Conservation (phyloP, 1,140 invertebrate species). For the Paralvinella palmiformis region DNA sequence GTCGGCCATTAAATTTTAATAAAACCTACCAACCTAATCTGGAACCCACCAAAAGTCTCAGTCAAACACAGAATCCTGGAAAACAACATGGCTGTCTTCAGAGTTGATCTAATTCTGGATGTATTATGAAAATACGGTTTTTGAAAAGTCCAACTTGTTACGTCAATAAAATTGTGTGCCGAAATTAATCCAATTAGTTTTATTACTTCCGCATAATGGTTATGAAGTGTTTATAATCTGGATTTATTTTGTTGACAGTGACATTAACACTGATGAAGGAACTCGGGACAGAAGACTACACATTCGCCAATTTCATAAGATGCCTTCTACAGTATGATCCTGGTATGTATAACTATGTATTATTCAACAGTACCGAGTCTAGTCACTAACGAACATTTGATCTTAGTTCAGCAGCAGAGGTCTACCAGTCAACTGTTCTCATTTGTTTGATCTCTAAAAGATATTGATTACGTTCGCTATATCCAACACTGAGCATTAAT, state of each 20-base stretch:
- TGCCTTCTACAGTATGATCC: conserved; percentile 30
- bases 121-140: neutral
- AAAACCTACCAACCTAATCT: too few relatives aligned
- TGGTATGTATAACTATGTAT: conserved; percentile 22
- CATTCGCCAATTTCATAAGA: conserved; percentile 31
- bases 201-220: neutral
- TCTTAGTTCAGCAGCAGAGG: neutral
- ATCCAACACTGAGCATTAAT: neutral
- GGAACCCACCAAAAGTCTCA: too few relatives aligned
- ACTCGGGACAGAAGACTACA: conserved; percentile 23
- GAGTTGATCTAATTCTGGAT: neutral
- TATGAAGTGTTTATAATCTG: neutral
- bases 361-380: neutral
- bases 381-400: neutral
- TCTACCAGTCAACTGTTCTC: too few relatives aligned
- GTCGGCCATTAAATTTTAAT: too few relatives aligned
- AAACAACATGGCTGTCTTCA: too few relatives aligned
- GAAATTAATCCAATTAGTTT: neutral
- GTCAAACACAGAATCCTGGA: too few relatives aligned
- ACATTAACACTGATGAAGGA: neutral
- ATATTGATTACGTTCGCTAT: too few relatives aligned
- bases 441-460: too few relatives aligned
- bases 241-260: neutral
- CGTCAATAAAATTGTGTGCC: neutral
- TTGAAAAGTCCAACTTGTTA: neutral